These are phyloP conservation scores for Caranx ignobilis DNA, from an alignment of 2,113 vertebrate species.

Conservation along the genomic window DNA sequence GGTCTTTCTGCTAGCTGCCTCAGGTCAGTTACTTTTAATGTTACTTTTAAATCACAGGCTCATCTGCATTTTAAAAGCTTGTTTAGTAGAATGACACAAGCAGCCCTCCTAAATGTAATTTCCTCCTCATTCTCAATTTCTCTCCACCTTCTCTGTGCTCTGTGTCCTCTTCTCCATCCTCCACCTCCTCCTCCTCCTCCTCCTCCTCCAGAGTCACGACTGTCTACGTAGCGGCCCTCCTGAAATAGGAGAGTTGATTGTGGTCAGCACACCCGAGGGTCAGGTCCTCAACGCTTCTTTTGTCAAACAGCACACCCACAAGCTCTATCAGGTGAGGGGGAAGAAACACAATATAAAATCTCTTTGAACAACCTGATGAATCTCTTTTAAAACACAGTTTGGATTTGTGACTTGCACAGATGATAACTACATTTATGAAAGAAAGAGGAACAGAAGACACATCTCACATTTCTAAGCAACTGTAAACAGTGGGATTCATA, in stretches of 20 bases:
- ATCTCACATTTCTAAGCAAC: too few species aligned
- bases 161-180: neutral
- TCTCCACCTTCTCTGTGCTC: neutral
- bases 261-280: constrained; percentile 87
- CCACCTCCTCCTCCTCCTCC: neutral
- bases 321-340: constrained; percentile 90
- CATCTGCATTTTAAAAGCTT: neutral
- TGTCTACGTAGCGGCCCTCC: constrained; percentile 90
- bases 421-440: too few species aligned
- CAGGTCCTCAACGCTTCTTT: constrained; percentile 90
- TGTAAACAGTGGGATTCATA: neutral
- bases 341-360: too few species aligned
- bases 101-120: neutral
- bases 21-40: neutral
- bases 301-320: constrained; percentile 86
- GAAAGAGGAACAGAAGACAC: too few species aligned
- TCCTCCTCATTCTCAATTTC: neutral
- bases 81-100: neutral
- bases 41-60: neutral
- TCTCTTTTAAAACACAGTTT: neutral
- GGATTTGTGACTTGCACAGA: too few species aligned
- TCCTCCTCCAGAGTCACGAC: constrained; percentile 89
- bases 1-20: neutral
- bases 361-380: neutral
- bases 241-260: constrained; percentile 86